Base-by-base conservation (phyloP, 2,888 invertebrate genomes). In the Aromia moschata region DNA sequence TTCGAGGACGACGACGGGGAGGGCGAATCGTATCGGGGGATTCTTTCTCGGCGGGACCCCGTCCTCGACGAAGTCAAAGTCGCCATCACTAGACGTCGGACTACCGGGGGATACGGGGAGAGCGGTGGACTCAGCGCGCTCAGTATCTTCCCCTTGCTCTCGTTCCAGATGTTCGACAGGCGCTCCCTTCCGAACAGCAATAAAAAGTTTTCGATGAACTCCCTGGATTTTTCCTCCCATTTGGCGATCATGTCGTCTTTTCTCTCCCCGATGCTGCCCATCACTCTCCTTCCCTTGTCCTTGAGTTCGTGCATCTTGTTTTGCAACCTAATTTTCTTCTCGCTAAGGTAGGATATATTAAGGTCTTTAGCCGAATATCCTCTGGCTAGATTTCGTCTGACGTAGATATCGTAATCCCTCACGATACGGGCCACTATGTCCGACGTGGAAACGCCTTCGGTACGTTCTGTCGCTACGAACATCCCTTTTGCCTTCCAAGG, bases 351-450 rank as follows among this genome's bases (percentile, higher is more conserved):
- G 65, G 97, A 96, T 53, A 99, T 98, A 81, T 99, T 99, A 54
- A 99, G 87, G 77, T 99, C 98, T 83, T 98, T 98, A 65, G 98
- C 96, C 46, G 96, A 94, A 82, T 99, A 99, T 0, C 99, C 99
- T 54, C 99, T 87, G 16, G 96, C 95, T 69, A 99, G 86, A 82
- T 99, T 99, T 69, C 99, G 87, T 68, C 99, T 86, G 56, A 99
- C 97, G 82, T 99, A 99, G 68, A 98, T 90, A 81, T 99, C 99
- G 82, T 99, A 99, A 83, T 99, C 98, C 75, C 94, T 90, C 20
- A 99, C 98, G 79, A 99, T 99, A 72, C 99, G 87, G 49, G 96
- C 96, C 31, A 99, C 98, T 66, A 99, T 94, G 77, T 99, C 99
- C 7, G 98, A 98, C 7, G 99, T 99, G 1, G 98, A 98, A 12